Conservation (phyloP, 2,113 vertebrate genomes). For the Semicossyphus pulcher region DNA sequence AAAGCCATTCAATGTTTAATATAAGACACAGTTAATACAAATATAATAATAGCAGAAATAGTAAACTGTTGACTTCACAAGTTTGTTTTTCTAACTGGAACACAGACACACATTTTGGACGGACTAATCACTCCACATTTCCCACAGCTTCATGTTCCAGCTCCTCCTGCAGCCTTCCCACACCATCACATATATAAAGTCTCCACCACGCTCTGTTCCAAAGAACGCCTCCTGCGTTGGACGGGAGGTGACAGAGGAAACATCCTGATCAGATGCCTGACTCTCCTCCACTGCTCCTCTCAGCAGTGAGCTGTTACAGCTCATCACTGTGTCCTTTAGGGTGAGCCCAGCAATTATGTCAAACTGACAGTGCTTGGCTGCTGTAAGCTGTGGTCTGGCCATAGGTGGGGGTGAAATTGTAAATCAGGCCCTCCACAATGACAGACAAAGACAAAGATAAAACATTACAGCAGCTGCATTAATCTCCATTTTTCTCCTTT, state of each 20-base stretch:
- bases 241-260: neutral
- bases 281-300: neutral
- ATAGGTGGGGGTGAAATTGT: neutral
- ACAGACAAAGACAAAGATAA: conserved; percentile 1
- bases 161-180: too few relatives aligned
- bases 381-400: neutral
- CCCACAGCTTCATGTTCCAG: too few relatives aligned
- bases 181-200: too few relatives aligned
- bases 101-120: too few relatives aligned
- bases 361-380: neutral
- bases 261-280: neutral
- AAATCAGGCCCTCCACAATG: neutral
- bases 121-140: too few relatives aligned
- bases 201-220: too few relatives aligned
- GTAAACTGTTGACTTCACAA: too few relatives aligned
- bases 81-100: too few relatives aligned
- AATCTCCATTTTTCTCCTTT: conserved; percentile 15
- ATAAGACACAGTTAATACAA: too few relatives aligned
- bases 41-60: too few relatives aligned
- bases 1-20: too few relatives aligned
- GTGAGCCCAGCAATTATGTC: neutral
- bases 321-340: neutral
- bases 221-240: neutral
- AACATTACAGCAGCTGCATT: neutral
- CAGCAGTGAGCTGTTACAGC: neutral